Evolutionary conservation across 1,140 invertebrate species (phyloP), one percentile per base, ranked within the genome.

Genomic region (Ditylenchus dipsaci): DNA sequence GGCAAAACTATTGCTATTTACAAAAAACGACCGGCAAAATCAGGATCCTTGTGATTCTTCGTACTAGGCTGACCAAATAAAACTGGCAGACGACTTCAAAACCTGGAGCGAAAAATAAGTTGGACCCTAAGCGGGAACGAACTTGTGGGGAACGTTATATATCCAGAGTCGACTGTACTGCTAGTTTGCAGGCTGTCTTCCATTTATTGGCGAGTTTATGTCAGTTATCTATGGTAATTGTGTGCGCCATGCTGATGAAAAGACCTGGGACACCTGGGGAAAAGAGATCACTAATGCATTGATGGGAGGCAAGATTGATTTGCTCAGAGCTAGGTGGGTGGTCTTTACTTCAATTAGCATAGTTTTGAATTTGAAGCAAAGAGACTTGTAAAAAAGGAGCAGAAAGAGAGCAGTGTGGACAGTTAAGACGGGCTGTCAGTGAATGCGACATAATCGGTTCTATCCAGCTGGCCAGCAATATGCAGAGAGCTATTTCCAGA

Each of bases 121-220:
- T n/a, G n/a, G 1, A 26, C 7, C n/a, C 1, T 56, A 56, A 5
- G 30, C 17, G 42, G n/a, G 1, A 1, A n/a, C 19, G 11, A 15
- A 1, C 1, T 65, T 64, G 11, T 0, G 19, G 29, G n/a, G 29
- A 27, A 0, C 5, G 23, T 38, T 38, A 27, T 61, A 21, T 30
- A 19, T 27, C 33, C 33, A 67, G 9, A 23, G 15, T 17, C 13
- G 1, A 30, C 33, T 38, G 11, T 38, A 38, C 11, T 38, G 33
- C 33, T 38, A 38, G 33, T 3, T 69, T 79, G 59, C 57, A 76
- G 76, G 81, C 13, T 81, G 79, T 71, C 71, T 81, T 23, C 79
- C 79, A n/a, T 83, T 81, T 47, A 60, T 81, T n/a, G 77, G 76
- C n/a, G 81, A 81, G 65, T 81, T 81, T 57, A 81, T 81, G 79